Evolutionary conservation across 2,113 vertebrate species (phyloP).

Genomic region (Procavia capensis): DNA sequence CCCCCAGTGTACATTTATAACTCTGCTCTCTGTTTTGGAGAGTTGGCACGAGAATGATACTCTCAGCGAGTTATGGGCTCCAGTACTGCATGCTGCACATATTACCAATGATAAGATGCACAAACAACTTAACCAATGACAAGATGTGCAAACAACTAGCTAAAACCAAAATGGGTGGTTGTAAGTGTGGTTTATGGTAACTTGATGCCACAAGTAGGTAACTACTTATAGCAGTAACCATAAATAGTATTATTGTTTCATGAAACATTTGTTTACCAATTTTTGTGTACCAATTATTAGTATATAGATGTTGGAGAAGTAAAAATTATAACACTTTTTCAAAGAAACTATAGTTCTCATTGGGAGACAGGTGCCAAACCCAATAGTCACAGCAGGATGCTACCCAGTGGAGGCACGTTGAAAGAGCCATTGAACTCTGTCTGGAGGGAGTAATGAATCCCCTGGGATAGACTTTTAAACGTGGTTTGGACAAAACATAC

Average conservation of each 20-base stretch:
- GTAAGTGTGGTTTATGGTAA: no score
- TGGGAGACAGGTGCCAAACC: not conserved
- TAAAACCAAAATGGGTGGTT: no score
- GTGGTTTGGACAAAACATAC: not conserved
- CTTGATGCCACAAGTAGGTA: no score
- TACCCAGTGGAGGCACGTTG: accelerated
- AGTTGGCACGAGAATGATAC: no score
- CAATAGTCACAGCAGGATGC: not conserved
- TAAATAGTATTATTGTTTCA: not conserved
- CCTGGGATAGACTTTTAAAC: not conserved
- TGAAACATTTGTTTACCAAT: not conserved
- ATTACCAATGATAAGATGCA: no score
- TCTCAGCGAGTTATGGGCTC: no score
- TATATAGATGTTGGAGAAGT: not conserved
- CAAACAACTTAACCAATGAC: no score
- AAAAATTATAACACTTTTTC: not conserved
- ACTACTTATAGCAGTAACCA: not conserved
- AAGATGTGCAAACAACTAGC: no score
- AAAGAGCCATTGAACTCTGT: accelerated
- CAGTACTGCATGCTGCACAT: no score
- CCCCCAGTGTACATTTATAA: no score
- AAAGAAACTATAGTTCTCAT: not conserved
- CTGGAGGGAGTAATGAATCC: accelerated
- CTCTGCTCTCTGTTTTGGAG: no score
- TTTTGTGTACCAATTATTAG: not conserved